Percentiles rank a stretch among this genome's conserved stretches.
Evolutionary conservation across 2,797 vertebrate species (phyloP).

Genomic region (Liasis olivaceus): DNA sequence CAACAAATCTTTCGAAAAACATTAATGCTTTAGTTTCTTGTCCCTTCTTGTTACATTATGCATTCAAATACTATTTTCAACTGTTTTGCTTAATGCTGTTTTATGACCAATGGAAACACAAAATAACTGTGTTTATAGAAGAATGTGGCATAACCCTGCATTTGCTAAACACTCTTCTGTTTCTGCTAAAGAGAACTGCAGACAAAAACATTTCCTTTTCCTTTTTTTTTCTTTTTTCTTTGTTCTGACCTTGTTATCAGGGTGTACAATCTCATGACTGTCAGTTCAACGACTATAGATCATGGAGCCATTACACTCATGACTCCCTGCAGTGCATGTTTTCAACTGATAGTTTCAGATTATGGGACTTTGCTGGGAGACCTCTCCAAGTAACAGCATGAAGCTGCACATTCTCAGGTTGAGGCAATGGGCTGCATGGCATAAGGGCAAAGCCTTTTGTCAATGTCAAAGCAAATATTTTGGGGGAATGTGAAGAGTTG

Average conservation of each 20-base stretch:
- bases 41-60: background rate
- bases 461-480: background rate
- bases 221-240: background rate
- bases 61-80: background rate
- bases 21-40: background rate
- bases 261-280: background rate
- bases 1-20: background rate
- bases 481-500: background rate
- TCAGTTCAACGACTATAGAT: background rate
- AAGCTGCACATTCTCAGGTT: background rate
- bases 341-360: slow-evolving; percentile 39
- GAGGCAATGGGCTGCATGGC: background rate
- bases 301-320: slow-evolving; percentile 10
- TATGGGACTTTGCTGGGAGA: slow-evolving; percentile 11
- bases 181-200: background rate
- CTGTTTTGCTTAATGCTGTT: background rate
- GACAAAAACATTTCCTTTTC: background rate
- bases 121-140: background rate
- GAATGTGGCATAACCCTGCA: background rate
- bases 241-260: background rate
- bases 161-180: background rate
- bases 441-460: background rate
- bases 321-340: slow-evolving; percentile 27
- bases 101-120: background rate
- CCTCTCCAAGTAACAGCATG: slow-evolving; percentile 22